phyloP scores from a whole-genome alignment of 1,140 invertebrate genomes.

The Conus betulinus region DNA sequence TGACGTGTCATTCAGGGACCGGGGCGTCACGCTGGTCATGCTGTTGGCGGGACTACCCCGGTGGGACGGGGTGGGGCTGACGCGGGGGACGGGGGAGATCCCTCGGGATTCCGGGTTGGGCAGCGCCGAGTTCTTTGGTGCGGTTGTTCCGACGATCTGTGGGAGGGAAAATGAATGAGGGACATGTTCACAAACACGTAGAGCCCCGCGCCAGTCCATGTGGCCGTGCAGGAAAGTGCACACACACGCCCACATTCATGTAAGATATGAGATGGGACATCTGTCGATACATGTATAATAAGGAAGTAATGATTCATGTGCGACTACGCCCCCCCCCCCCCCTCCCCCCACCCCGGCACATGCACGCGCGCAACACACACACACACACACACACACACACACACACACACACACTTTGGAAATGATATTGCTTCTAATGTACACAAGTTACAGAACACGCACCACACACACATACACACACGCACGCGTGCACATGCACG shows the following conservation, averaged over 20 bases:
- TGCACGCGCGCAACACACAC: not conserved
- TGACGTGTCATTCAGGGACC: slow-evolving; percentile 60
- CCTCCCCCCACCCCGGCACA: not conserved
- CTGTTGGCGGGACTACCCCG: slow-evolving; percentile 56
- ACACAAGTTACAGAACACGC: not conserved
- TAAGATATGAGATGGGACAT: too few relatives aligned
- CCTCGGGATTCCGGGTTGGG: slow-evolving; percentile 28
- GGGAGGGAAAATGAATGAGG: too few relatives aligned
- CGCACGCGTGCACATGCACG: not conserved
- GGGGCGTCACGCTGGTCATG: slow-evolving; percentile 60
- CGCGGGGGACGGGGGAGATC: slow-evolving; percentile 26
- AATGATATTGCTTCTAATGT: too few relatives aligned
- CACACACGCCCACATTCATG: too few relatives aligned
- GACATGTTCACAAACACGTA: too few relatives aligned
- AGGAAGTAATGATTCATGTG: too few relatives aligned
- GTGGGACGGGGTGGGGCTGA: slow-evolving; percentile 34
- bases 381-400: slow-evolving; percentile 10
- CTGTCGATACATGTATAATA: too few relatives aligned
- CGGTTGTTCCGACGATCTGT: slow-evolving; percentile 24
- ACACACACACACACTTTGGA: slow-evolving; percentile 7
- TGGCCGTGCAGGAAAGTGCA: too few relatives aligned
- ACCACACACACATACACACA: slow-evolving; percentile 19
- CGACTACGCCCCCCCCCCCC: too few relatives aligned
- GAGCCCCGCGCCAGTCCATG: too few relatives aligned
- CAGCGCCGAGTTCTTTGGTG: slow-evolving; percentile 14